These are phyloP conservation scores for Arremon brunneinucha DNA, from an alignment of 2,797 vertebrate genomes.

Conservation along the genomic window DNA sequence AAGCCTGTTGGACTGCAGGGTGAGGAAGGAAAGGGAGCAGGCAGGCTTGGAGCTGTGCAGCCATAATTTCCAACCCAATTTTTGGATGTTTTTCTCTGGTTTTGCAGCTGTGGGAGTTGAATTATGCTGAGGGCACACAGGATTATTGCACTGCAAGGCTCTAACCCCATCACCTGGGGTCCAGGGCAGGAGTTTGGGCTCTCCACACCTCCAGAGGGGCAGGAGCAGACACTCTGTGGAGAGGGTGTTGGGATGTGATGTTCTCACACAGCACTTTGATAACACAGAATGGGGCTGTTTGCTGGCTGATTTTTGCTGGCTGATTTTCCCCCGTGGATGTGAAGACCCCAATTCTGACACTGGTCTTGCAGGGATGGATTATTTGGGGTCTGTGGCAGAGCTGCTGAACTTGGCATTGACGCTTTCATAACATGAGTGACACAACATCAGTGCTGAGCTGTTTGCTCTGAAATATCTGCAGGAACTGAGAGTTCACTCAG, in stretches of 20 bases:
- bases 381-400: not conserved
- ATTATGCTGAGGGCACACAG: not conserved
- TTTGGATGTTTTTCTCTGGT: not conserved
- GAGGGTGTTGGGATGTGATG: not conserved
- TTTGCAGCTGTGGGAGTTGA: not conserved
- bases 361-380: not conserved
- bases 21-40: not conserved
- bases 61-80: not conserved
- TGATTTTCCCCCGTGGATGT: not conserved
- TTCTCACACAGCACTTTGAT: not conserved
- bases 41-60: not conserved
- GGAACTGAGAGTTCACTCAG: not conserved
- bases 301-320: not conserved
- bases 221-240: rapidly evolving
- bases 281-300: not conserved
- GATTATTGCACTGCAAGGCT: not conserved
- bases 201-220: not conserved
- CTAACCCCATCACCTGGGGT: not conserved
- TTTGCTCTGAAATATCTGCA: not conserved
- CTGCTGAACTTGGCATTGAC: not conserved
- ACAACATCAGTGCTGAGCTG: rapidly evolving
- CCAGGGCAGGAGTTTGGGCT: not conserved
- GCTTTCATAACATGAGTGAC: rapidly evolving
- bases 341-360: not conserved
- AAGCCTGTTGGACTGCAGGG: not conserved